These are phyloP conservation scores for Trissoscelio sp. DNA, from an alignment of 2,888 invertebrate genomes.

Conservation along the genomic window DNA sequence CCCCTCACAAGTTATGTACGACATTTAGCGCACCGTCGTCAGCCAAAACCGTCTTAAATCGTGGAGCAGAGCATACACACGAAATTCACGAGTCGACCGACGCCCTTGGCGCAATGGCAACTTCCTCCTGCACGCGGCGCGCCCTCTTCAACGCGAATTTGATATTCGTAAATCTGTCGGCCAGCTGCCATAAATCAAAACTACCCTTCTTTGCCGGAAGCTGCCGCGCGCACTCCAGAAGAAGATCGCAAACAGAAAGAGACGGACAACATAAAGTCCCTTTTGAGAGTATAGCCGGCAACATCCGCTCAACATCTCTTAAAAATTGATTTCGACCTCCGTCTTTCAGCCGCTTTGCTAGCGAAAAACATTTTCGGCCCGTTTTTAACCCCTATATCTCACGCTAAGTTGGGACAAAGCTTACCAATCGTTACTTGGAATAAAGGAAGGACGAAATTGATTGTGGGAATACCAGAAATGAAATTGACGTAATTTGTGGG, in stretches of 20 bases:
- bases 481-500: no score
- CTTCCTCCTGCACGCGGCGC: slow-evolving; percentile 56
- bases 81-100: slow-evolving; percentile 68
- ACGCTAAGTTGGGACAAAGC: slow-evolving; percentile 29
- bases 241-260: slow-evolving; percentile 63
- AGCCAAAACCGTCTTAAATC: slow-evolving; percentile 72
- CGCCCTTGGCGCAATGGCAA: slow-evolving; percentile 66
- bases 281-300: slow-evolving; percentile 73
- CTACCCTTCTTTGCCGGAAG: slow-evolving; percentile 75
- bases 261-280: slow-evolving; percentile 66
- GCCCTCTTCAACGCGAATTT: slow-evolving; percentile 80
- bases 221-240: slow-evolving; percentile 49
- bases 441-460: slow-evolving; percentile 3
- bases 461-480: neutral
- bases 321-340: slow-evolving; percentile 79
- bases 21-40: slow-evolving; percentile 71
- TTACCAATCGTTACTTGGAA: slow-evolving; percentile 18
- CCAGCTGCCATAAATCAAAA: slow-evolving; percentile 82
- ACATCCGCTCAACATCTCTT: slow-evolving; percentile 81
- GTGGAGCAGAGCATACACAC: slow-evolving; percentile 73
- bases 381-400: slow-evolving; percentile 41
- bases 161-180: slow-evolving; percentile 83
- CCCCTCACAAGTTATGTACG: slow-evolving; percentile 57
- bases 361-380: slow-evolving; percentile 31
- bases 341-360: slow-evolving; percentile 31